A percentile compares a stretch with the other conserved stretches of the same genome.
These are phyloP conservation scores for Cotesia congregata DNA, from an alignment of 2,888 invertebrate genomes.

Conservation along the genomic window DNA sequence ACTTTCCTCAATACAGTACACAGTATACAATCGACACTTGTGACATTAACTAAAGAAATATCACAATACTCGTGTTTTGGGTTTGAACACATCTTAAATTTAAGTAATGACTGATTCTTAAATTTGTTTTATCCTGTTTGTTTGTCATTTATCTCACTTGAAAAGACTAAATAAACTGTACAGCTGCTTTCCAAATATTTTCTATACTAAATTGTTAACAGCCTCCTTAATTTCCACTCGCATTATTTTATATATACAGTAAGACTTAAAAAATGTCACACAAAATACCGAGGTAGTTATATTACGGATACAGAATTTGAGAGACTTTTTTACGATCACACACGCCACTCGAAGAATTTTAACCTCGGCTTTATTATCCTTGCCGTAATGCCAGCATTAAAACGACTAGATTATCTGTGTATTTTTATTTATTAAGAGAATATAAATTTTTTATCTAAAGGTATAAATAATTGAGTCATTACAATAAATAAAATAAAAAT, in stretches of 20 bases:
- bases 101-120: neutral
- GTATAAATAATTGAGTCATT: neutral
- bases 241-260: neutral
- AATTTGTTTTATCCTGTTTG: neutral
- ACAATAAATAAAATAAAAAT: neutral
- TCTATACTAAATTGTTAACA: too few species aligned
- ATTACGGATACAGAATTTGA: neutral
- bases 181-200: too few species aligned
- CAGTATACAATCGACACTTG: neutral
- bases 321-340: neutral
- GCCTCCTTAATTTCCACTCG: too few species aligned
- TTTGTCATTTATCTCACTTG: neutral
- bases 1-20: neutral
- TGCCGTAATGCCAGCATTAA: neutral
- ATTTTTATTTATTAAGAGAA: neutral
- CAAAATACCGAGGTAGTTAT: neutral
- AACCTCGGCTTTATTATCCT: neutral
- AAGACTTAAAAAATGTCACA: neutral
- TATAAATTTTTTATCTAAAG: neutral
- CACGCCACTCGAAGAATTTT: neutral
- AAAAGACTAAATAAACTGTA: too few species aligned
- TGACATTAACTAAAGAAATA: neutral
- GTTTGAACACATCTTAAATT: neutral
- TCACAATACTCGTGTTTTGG: neutral
- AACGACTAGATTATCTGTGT: neutral